Evolutionary conservation across 2,888 invertebrate genomes (phyloP), one percentile per base, ranked within the genome.

Genomic region (Phortica magna): DNA sequence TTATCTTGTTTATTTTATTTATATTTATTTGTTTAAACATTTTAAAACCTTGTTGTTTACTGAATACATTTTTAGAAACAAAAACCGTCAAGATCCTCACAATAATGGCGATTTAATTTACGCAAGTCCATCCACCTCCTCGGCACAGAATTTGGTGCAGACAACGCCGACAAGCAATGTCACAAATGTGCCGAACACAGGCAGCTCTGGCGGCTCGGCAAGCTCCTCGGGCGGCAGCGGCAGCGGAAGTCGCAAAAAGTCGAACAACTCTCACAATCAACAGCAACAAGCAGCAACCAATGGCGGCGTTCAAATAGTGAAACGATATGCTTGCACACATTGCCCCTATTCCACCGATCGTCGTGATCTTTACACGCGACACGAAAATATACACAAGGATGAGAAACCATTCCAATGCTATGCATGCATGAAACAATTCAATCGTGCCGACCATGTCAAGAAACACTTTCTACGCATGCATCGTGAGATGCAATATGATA

Each of bases 381-480:
- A 98, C 92, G 97, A 98, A 92, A 98, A 97, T 91, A 98, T 98
- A 81, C 98, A 98, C 90, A 95, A 97, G 84, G 97, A 97, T 90
- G 97, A 98, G 90, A 98, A 98, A 90, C 98, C 98, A 7, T 98
- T 98, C 91, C 97, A 97, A 90, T 98, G 98, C 92, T 98, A 98
- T 91, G 95, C 97, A 48, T 98, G 98, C 90, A 95, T 96, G 90
- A 97, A 98, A 92, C 97, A 97, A 91, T 98, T 98, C 93, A 98
- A 98, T 92, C 94, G 98, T 73, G 98, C 98, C 57, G 98, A 98
- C 92, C 98, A 98, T 91, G 98, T 98, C 67, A 98, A 98, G 92
- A 98, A 98, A 89, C 98, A 98, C 92, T 98, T 98, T 89, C 93
- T 97, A 82, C 94, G 98, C 82, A 98, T 98, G 96, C 98, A 98